Evolutionary conservation across 2,113 vertebrate species (phyloP).

Genomic region (Spermophilus dauricus): DNA sequence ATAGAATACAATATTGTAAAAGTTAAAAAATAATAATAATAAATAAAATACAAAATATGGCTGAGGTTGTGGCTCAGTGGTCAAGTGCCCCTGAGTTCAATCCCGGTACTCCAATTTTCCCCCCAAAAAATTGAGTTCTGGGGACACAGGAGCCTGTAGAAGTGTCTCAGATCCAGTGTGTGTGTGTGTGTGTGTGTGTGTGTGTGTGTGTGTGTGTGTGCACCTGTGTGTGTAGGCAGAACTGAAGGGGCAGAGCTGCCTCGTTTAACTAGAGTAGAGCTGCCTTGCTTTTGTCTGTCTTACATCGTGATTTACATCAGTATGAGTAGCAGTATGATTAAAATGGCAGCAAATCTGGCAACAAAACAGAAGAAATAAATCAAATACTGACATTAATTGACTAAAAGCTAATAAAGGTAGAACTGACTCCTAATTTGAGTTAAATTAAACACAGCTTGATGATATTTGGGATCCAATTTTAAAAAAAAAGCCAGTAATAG

Average conservation of each 20-base stretch:
- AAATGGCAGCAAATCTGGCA: background rate
- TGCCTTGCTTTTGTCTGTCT: background rate
- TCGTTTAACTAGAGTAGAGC: background rate
- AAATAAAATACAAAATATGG: no score
- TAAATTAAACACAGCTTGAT: background rate
- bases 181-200: background rate
- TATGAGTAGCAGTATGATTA: background rate
- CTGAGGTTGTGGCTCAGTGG: no score
- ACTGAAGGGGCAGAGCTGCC: background rate
- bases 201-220: background rate
- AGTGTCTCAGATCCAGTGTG: background rate
- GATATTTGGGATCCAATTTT: background rate
- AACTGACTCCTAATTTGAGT: background rate
- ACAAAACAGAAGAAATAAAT: constrained; percentile 3
- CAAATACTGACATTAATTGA: background rate
- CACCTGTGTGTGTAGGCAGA: background rate
- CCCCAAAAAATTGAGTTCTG: background rate
- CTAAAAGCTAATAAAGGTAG: background rate
- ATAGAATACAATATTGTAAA: no score
- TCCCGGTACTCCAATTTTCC: no score
- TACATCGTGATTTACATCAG: background rate
- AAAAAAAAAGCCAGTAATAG: background rate
- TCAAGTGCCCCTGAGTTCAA: no score
- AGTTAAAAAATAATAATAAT: no score
- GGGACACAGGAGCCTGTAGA: background rate